Conservation (phyloP, 2,113 vertebrate genomes). For the Lepus americanus region DNA sequence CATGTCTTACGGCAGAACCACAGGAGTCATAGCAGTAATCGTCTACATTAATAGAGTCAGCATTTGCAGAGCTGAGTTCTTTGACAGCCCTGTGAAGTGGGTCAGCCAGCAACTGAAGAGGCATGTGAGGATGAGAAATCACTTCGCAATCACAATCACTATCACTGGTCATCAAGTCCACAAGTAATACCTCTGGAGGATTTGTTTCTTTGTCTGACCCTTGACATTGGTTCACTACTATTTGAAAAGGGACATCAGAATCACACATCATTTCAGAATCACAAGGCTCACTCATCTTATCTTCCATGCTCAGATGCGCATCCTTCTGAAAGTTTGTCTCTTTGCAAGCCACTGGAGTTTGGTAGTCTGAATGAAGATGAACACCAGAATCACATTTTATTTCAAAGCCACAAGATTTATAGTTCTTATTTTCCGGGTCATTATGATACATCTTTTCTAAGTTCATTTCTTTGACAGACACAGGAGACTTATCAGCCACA, state of each 20-base stretch:
- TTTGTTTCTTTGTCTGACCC: slow-evolving; percentile 86
- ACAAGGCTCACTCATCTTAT: slow-evolving; percentile 80
- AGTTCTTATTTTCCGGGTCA: slow-evolving; percentile 88
- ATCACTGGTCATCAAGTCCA: slow-evolving; percentile 57
- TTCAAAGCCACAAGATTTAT: slow-evolving; percentile 87
- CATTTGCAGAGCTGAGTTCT: slow-evolving; percentile 88
- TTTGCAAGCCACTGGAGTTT: slow-evolving; percentile 80
- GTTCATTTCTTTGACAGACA: slow-evolving; percentile 85
- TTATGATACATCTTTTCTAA: slow-evolving; percentile 88
- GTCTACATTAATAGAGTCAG: slow-evolving; percentile 87
- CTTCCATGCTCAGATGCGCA: slow-evolving; percentile 88
- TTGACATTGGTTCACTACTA: slow-evolving; percentile 82
- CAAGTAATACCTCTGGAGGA: slow-evolving; percentile 84
- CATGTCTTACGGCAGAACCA: slow-evolving; percentile 83
- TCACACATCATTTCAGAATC: slow-evolving; percentile 86
- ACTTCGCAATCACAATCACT: slow-evolving; percentile 90
- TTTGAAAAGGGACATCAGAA: slow-evolving; percentile 81
- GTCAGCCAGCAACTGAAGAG: slow-evolving; percentile 82
- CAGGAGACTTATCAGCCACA: slow-evolving; percentile 79
- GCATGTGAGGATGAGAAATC: slow-evolving; percentile 63
- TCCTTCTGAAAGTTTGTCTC: slow-evolving; percentile 90
- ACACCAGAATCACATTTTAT: slow-evolving; percentile 92
- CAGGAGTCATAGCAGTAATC: slow-evolving; percentile 89
- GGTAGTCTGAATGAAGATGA: slow-evolving; percentile 85
- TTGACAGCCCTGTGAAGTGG: slow-evolving; percentile 81